These are phyloP conservation scores for Phacellophora camtschatica DNA, from an alignment of 30 jellyfish, hydroid and myxozoan species.

Conservation along the genomic window DNA sequence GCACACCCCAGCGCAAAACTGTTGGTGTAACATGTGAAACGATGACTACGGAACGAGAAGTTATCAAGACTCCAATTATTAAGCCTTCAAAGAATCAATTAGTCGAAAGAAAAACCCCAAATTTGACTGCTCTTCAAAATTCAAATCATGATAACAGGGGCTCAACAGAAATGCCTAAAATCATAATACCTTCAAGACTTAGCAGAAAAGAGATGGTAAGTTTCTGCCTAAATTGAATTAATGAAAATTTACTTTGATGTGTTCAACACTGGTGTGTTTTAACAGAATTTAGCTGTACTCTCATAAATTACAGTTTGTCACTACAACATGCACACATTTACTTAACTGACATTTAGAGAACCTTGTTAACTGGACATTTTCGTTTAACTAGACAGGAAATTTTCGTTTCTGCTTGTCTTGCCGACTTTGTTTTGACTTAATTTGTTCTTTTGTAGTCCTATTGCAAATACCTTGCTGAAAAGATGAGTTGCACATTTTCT, in stretches of 20 bases:
- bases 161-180: neutral
- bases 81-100: neutral
- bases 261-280: neutral
- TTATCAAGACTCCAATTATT: constrained; percentile 10
- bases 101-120: neutral
- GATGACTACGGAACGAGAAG: neutral
- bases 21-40: neutral
- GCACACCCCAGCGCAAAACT: no score
- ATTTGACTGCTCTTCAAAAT: neutral
- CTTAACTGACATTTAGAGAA: no score
- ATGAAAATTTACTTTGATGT: neutral
- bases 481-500: constrained; percentile 63
- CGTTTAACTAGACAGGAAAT: no score
- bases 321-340: no score
- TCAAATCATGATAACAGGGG: neutral
- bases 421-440: no score
- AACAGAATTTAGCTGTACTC: neutral
- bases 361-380: no score
- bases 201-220: constrained; percentile 70
- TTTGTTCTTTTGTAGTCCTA: constrained; percentile 29
- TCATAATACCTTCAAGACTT: constrained; percentile 58
- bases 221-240: neutral
- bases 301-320: no score
- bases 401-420: no score
- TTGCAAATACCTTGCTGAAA: constrained; percentile 65